phyloP scores from a whole-genome alignment of 2,888 invertebrate genomes.

The Tiliacea aurago region DNA sequence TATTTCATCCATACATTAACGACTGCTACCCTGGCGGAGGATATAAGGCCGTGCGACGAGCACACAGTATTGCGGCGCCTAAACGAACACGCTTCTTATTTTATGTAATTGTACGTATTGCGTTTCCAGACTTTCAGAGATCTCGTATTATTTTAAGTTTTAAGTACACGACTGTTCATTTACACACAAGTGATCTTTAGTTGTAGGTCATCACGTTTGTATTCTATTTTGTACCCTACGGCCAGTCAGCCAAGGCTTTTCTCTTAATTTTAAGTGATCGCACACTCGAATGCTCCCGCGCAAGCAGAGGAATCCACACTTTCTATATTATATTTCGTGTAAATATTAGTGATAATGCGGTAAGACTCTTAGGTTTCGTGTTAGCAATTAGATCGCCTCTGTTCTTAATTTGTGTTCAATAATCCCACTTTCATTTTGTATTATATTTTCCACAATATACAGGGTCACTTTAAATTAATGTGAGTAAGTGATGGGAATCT shows the following conservation, averaged over 20 bases:
- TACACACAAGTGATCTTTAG: constrained; percentile 85
- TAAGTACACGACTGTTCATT: constrained; percentile 88
- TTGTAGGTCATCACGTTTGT: constrained; percentile 74
- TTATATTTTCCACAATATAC: constrained; percentile 76
- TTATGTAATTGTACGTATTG: constrained; percentile 86
- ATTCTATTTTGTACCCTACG: constrained; percentile 70
- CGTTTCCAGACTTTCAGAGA: constrained; percentile 91
- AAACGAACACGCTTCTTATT: constrained; percentile 78
- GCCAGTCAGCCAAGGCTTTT: constrained; percentile 78
- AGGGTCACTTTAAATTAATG: too few species aligned
- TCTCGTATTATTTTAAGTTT: constrained; percentile 89
- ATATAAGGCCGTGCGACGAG: constrained; percentile 36
- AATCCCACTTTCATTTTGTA: constrained; percentile 76
- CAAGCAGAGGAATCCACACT: constrained; percentile 62
- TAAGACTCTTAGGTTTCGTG: constrained; percentile 74
- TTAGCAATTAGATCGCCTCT: constrained; percentile 71
- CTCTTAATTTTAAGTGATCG: constrained; percentile 70
- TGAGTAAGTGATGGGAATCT: too few species aligned
- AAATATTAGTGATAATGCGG: constrained; percentile 77
- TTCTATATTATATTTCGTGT: constrained; percentile 72
- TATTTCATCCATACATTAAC: constrained; percentile 6
- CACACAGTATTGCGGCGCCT: constrained; percentile 61
- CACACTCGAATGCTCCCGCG: constrained; percentile 73
- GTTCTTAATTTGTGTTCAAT: constrained; percentile 82
- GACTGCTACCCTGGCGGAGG: constrained; percentile 45